Evolutionary conservation across 2,888 invertebrate species (phyloP).

Genomic region (Isotomurus palustris): DNA sequence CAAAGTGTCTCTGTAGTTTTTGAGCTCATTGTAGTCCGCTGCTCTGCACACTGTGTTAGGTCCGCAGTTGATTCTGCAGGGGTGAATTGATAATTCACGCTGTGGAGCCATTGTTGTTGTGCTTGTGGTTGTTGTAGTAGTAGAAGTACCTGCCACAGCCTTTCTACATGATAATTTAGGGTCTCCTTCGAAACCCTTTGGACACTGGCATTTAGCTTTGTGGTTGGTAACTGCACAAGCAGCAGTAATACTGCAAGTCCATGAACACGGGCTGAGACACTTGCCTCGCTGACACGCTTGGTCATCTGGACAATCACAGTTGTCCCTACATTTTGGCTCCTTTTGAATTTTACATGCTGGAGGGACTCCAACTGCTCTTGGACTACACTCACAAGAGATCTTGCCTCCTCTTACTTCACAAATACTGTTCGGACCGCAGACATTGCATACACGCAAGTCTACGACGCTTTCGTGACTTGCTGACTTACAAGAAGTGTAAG

Average conservation of each 20-base stretch:
- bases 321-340: not conserved
- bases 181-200: constrained; percentile 27
- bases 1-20: constrained; percentile 15
- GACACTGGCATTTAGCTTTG: constrained; percentile 36
- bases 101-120: not conserved
- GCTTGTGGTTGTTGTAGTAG: too few relatives aligned
- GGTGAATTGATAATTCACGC: constrained; percentile 11
- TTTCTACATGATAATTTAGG: constrained; percentile 20
- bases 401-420: constrained; percentile 19
- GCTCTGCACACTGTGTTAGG: constrained; percentile 26
- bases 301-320: constrained; percentile 22
- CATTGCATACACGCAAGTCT: constrained; percentile 12
- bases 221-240: constrained; percentile 30
- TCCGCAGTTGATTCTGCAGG: constrained; percentile 22
- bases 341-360: constrained; percentile 14
- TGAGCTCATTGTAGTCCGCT: constrained; percentile 13
- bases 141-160: too few relatives aligned
- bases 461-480: not conserved
- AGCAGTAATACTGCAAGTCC: constrained; percentile 27
- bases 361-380: constrained; percentile 34
- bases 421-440: constrained; percentile 31
- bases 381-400: constrained; percentile 47
- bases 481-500: constrained; percentile 1
- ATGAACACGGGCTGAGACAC: constrained; percentile 34
- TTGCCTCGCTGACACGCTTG: constrained; percentile 15